These are phyloP conservation scores for Pterois miles DNA, from an alignment of 2,797 vertebrate genomes.

Conservation along the genomic window DNA sequence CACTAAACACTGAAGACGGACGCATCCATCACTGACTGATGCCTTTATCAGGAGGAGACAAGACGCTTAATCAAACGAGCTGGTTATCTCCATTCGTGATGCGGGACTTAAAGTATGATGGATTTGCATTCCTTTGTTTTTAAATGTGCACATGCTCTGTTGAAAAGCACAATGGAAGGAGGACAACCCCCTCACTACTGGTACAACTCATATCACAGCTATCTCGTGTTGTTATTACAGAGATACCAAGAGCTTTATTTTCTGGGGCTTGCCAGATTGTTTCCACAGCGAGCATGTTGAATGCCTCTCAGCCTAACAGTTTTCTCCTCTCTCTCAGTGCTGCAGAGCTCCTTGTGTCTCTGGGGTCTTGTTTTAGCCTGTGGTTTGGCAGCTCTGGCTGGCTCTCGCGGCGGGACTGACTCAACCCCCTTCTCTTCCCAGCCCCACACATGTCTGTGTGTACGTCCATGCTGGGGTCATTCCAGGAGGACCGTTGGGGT, in stretches of 20 bases:
- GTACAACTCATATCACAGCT: conserved; percentile 51
- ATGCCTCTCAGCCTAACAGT: conserved; percentile 51
- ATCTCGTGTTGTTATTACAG: conserved; percentile 55
- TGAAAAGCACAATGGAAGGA: conserved; percentile 56
- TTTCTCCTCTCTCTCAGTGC: conserved; percentile 36
- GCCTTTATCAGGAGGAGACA: conserved; percentile 66
- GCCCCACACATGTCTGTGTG: conserved; percentile 60
- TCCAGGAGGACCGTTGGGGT: conserved; percentile 61
- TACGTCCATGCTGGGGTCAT: conserved; percentile 64
- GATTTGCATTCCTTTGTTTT: conserved; percentile 73
- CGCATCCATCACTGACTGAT: conserved; percentile 73
- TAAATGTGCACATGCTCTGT: conserved; percentile 73
- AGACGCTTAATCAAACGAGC: conserved; percentile 64
- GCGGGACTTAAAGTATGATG: conserved; percentile 71
- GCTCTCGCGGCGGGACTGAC: conserved; percentile 46
- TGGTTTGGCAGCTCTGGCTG: conserved; percentile 70
- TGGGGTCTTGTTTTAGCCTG: conserved; percentile 72
- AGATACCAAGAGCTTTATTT: conserved; percentile 50
- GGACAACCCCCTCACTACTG: conserved; percentile 41
- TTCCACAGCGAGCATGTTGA: conserved; percentile 45
- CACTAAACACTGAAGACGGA: conserved; percentile 67
- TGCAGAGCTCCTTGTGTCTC: conserved; percentile 61
- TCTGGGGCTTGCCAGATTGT: conserved; percentile 52
- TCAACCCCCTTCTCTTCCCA: conserved; percentile 16
- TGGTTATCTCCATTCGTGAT: conserved; percentile 65